phyloP scores from a whole-genome alignment of 1,140 invertebrate species.

The Globodera rostochiensis region DNA sequence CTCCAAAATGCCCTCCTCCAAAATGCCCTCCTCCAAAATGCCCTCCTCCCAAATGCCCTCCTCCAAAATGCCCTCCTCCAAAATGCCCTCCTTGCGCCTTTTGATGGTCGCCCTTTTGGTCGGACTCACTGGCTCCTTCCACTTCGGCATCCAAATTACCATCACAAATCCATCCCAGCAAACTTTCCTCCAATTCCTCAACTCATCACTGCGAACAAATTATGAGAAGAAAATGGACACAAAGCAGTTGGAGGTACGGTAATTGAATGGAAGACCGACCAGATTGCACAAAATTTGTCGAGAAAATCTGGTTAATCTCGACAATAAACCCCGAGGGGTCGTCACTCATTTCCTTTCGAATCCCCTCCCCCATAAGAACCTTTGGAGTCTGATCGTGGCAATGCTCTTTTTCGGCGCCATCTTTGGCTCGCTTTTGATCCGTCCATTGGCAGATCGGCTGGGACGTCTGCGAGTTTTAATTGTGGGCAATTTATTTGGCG shows the following conservation, averaged over 20 bases:
- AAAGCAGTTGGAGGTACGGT: background rate
- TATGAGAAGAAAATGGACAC: background rate
- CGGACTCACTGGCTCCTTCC: constrained; percentile 59
- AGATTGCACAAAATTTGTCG: background rate
- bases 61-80: background rate
- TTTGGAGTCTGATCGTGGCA: constrained; percentile 60
- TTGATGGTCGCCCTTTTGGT: constrained; percentile 43
- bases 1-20: too few species aligned
- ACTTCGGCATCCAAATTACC: constrained; percentile 59
- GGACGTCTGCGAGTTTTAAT: constrained; percentile 54
- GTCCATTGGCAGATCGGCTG: constrained; percentile 52
- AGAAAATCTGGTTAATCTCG: too few species aligned
- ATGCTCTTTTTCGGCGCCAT: constrained; percentile 59
- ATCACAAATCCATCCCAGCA: constrained; percentile 57
- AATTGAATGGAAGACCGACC: background rate
- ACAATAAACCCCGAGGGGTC: background rate
- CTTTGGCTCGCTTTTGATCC: constrained; percentile 51
- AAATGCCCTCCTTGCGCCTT: constrained; percentile 14
- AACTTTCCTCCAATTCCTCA: constrained; percentile 54
- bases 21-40: too few species aligned
- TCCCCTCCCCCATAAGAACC: constrained; percentile 41
- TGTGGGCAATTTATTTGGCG: constrained; percentile 43
- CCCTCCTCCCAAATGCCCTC: background rate
- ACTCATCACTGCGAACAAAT: constrained; percentile 37
- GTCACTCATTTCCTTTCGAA: background rate